phyloP scores from a whole-genome alignment of 2,888 invertebrate genomes.

The Caradrina kadenii region DNA sequence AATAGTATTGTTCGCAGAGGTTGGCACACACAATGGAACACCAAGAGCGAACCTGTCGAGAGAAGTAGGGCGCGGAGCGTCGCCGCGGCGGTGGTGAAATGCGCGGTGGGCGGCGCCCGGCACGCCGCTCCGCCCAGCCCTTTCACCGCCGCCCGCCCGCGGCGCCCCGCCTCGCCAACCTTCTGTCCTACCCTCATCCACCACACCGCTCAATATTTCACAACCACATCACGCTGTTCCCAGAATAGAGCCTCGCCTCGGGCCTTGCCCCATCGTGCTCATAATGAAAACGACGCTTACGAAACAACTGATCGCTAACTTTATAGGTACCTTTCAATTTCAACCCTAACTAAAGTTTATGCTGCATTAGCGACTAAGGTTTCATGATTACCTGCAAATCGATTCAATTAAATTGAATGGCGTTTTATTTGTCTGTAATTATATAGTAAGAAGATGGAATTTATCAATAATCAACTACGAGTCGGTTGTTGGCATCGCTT shows the following conservation, averaged over 20 bases:
- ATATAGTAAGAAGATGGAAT: slow-evolving; percentile 33
- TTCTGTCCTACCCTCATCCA: slow-evolving; percentile 81
- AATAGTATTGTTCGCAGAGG: slow-evolving; percentile 85
- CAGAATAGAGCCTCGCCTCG: slow-evolving; percentile 82
- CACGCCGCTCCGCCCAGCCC: slow-evolving; percentile 89
- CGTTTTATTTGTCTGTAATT: slow-evolving; percentile 47
- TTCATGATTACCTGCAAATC: slow-evolving; percentile 50
- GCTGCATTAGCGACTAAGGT: slow-evolving; percentile 31
- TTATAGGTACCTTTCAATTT: slow-evolving; percentile 53
- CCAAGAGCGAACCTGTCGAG: slow-evolving; percentile 85
- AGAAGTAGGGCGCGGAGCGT: slow-evolving; percentile 86
- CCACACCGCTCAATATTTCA: slow-evolving; percentile 79
- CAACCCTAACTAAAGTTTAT: slow-evolving; percentile 53
- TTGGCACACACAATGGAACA: slow-evolving; percentile 86
- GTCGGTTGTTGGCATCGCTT: slow-evolving; percentile 34
- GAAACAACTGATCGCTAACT: slow-evolving; percentile 70
- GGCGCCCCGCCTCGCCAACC: slow-evolving; percentile 78
- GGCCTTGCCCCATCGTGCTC: slow-evolving; percentile 82
- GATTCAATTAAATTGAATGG: slow-evolving; percentile 53
- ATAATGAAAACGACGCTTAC: slow-evolving; percentile 78
- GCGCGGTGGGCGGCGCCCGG: slow-evolving; percentile 85
- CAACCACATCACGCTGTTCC: slow-evolving; percentile 76
- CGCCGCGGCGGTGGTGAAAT: slow-evolving; percentile 86
- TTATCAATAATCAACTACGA: slow-evolving; percentile 31
- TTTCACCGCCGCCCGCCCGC: slow-evolving; percentile 88